Base-by-base conservation (phyloP, 2,888 invertebrate species). In the Parelbella ahira region DNA sequence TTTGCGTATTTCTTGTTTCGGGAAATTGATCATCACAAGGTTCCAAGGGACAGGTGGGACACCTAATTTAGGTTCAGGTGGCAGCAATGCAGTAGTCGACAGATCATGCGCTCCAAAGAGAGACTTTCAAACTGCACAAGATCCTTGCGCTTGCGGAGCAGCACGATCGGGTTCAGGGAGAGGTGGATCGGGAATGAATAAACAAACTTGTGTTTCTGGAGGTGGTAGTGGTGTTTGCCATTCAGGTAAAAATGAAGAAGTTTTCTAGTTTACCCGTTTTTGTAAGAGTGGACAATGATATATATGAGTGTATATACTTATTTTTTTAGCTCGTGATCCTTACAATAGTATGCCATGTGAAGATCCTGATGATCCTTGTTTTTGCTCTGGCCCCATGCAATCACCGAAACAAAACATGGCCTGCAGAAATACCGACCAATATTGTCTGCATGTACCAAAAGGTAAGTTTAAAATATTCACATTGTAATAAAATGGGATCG, bases 1-100 rank as follows among this genome's bases (percentile, higher is more conserved):
- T 67, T 71, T 92, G 27, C 77, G 92, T 4, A 89, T 91, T 63
- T 91, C 91, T 3, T 91, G 91, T 55, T 92, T 92, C 53, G 92
- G 92, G 1, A 90, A 90, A 55, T 60, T 89, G 42, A 91, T 92
- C 12, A 88, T 92, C 5, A 93, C 92, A 0, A 90, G 89, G 57
- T 92, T 92, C 60, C 91, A 91, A 69, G 83, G 82, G 9, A 59
- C 63, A 9, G 60, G 70, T 32, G 64, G 64, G n/a, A 68, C 69
- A 9, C 69, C 75, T 0, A 67, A 53, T 32, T 39, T 80, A 28
- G 67, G 70, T 15, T 50, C 62, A 7, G 61, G 63, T 34, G 61
- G 56, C 18, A 56, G 50, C 7, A 48, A 65, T 3, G 47, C 60
- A 6, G 53, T 72, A 11, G 62, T 76, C n/a, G 78, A 81, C 47